A percentile compares a stretch with the other conserved stretches of the same genome.
Evolutionary conservation across 2,797 vertebrate genomes (phyloP).

Genomic region (Alfaro cultratus): DNA sequence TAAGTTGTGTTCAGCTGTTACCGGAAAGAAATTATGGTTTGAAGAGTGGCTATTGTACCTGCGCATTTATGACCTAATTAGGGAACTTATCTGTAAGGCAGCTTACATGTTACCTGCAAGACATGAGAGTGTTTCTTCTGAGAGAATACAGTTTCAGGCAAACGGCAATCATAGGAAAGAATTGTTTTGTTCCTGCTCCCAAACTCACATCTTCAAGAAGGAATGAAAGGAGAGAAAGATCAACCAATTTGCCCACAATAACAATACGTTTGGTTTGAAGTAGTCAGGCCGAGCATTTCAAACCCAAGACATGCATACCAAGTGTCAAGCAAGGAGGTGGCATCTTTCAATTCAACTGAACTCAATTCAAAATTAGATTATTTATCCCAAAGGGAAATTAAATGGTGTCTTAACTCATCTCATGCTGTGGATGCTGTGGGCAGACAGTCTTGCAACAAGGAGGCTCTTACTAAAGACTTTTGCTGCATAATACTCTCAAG

Average conservation of each 20-base stretch:
- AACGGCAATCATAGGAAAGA: neutral
- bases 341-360: neutral
- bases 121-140: conserved; percentile 22
- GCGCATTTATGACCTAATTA: conserved; percentile 47
- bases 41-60: conserved; percentile 33
- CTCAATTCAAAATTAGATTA: neutral
- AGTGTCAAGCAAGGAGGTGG: neutral
- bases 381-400: neutral
- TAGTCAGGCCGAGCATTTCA: neutral
- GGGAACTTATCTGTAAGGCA: conserved; percentile 28
- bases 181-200: neutral
- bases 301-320: neutral
- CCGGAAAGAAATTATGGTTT: conserved; percentile 34
- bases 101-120: conserved; percentile 27
- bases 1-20: conserved; percentile 40
- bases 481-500: neutral
- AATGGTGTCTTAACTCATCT: neutral
- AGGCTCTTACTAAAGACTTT: neutral
- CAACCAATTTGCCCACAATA: neutral
- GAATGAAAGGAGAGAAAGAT: neutral
- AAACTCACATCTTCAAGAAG: neutral
- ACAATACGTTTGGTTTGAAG: neutral
- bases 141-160: conserved; percentile 1
- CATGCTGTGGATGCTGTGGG: neutral
- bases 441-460: neutral